Evolutionary conservation across 1,140 invertebrate species (phyloP).

Genomic region (Apis mellifera): Amel_HAv3.1 CM009933.2:3042501-3043000

Average conservation of each 20-base stretch:
- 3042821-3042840: conserved; percentile 67
- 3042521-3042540: conserved; percentile 6
- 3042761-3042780: conserved; percentile 77
- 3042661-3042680: conserved; percentile 29
- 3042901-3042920: conserved; percentile 83
- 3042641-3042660: conserved; percentile 17
- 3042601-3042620: conserved; percentile 5
- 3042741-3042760: conserved; percentile 82
- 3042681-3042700: conserved; percentile 48
- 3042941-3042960: conserved; percentile 68
- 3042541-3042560: conserved; percentile 7
- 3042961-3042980: conserved; percentile 65
- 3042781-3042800: conserved; percentile 74
- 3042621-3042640: neutral
- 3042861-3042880: conserved; percentile 63
- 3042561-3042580: conserved; percentile 17
- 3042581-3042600: conserved; percentile 29
- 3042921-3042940: conserved; percentile 82
- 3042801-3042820: conserved; percentile 68
- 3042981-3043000: conserved; percentile 69
- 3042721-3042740: conserved; percentile 71
- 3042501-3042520: conserved; percentile 54
- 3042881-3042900: conserved; percentile 80
- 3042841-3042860: conserved; percentile 65
- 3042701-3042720: conserved; percentile 55